Evolutionary conservation across 2,888 invertebrate genomes (phyloP).

Genomic region (Drosophila neonasuta): DNA sequence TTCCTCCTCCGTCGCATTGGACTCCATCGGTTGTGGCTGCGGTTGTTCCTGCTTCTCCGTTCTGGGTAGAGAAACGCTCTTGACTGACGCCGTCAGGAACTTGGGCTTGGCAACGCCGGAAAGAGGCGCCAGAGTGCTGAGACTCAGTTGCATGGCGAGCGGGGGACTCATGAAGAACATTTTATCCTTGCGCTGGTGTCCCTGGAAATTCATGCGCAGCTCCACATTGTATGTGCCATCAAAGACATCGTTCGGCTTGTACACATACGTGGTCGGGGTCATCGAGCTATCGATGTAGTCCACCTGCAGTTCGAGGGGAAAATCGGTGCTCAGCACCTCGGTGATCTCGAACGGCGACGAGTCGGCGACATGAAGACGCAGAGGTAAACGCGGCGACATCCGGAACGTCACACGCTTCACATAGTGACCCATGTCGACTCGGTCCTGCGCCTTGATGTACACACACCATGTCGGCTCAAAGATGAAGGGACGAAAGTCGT

Average conservation of each 20-base stretch:
- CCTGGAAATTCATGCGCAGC: constrained; percentile 47
- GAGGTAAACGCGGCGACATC: constrained; percentile 56
- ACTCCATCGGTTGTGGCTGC: not conserved
- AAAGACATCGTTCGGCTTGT: constrained; percentile 51
- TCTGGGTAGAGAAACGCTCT: not conserved
- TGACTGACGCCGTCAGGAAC: not conserved
- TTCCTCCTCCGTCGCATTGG: not conserved
- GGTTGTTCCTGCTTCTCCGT: no score
- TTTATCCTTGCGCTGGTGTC: constrained; percentile 55
- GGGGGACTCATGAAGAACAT: constrained; percentile 65
- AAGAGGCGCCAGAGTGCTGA: constrained; percentile 19
- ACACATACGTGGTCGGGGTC: constrained; percentile 60
- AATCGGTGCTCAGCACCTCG: constrained; percentile 56
- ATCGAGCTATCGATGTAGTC: constrained; percentile 48
- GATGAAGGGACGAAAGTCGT: constrained; percentile 44
- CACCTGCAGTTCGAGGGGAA: constrained; percentile 45
- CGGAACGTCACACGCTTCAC: constrained; percentile 58
- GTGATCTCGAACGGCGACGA: constrained; percentile 50
- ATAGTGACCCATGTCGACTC: constrained; percentile 48
- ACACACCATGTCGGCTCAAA: constrained; percentile 67
- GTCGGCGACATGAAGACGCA: constrained; percentile 54
- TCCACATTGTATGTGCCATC: constrained; percentile 51
- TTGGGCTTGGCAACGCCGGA: not conserved
- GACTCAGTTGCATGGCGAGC: constrained; percentile 21
- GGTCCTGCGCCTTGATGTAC: constrained; percentile 43